Conservation (phyloP, 2,797 vertebrate species). For the Tolypeutes matacus region DNA sequence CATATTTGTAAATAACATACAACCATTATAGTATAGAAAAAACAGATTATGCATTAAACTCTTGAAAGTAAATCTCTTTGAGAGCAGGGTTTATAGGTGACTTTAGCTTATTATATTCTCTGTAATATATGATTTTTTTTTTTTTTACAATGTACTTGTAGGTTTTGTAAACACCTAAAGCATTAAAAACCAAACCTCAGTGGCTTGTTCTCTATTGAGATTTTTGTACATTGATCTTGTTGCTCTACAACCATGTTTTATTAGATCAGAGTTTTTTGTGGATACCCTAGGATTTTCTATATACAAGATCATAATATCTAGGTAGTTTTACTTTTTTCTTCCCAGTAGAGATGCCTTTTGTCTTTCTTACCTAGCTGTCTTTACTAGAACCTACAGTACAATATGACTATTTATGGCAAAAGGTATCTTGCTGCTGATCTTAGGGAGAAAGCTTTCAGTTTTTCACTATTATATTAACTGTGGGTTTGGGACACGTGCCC, state of each 20-base stretch:
- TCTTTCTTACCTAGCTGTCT: background rate
- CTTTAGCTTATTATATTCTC: background rate
- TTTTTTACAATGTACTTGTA: background rate
- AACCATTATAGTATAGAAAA: background rate
- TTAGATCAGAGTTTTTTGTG: background rate
- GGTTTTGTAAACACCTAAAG: background rate
- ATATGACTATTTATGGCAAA: background rate
- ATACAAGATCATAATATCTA: background rate
- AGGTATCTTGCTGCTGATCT: background rate
- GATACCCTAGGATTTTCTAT: too few species aligned
- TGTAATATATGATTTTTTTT: background rate
- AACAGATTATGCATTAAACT: background rate
- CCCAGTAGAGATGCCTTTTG: background rate
- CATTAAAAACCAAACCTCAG: slow-evolving; percentile 6
- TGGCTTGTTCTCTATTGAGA: background rate
- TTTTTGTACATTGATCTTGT: background rate
- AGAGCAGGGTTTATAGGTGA: background rate
- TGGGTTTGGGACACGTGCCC: background rate
- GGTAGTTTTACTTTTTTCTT: background rate
- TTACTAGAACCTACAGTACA: background rate
- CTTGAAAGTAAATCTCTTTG: background rate
- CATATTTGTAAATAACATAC: background rate
- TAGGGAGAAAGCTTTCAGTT: background rate
- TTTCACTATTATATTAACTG: background rate
- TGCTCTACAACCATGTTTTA: background rate